A percentile compares a stretch with the other conserved stretches of the same genome.
Conservation (phyloP, 2,888 invertebrate genomes). For the Dioctria rufipes region DNA sequence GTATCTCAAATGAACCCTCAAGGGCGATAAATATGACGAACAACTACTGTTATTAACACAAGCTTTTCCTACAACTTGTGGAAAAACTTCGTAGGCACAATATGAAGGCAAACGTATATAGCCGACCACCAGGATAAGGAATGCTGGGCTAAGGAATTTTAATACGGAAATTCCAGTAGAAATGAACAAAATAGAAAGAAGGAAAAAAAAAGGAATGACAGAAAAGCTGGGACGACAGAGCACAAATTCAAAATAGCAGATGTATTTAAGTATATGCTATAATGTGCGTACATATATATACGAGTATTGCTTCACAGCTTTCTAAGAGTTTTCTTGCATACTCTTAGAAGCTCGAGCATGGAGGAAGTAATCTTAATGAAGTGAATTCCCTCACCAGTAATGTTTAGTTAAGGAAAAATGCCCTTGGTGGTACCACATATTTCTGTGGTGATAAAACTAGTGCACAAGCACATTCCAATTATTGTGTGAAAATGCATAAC, state of each 20-base stretch:
- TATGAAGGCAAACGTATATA: slow-evolving; percentile 48
- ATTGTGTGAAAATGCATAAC: too few relatives aligned
- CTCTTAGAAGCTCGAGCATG: neutral
- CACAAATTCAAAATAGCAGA: slow-evolving; percentile 23
- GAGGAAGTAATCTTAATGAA: slow-evolving; percentile 25
- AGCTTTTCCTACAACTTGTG: slow-evolving; percentile 3
- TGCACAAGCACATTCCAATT: too few relatives aligned
- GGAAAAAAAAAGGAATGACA: slow-evolving; percentile 30
- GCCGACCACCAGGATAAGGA: slow-evolving; percentile 39
- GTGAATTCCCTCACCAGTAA: neutral
- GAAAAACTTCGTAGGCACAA: slow-evolving; percentile 4
- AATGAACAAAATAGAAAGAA: slow-evolving; percentile 54
- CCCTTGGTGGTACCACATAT: too few relatives aligned
- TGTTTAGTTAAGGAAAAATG: too few relatives aligned
- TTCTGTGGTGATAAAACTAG: too few relatives aligned
- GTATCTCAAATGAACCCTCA: slow-evolving; percentile 55
- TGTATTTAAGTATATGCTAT: neutral
- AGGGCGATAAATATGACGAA: slow-evolving; percentile 57
- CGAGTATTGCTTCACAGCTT: neutral
- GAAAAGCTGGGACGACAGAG: slow-evolving; percentile 7
- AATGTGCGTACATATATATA: neutral
- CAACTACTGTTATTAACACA: slow-evolving; percentile 54
- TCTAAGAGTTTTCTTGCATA: slow-evolving; percentile 1
- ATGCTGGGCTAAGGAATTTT: slow-evolving; percentile 57
- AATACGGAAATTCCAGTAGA: slow-evolving; percentile 57